These are phyloP conservation scores for Telenomus remus DNA, from an alignment of 1,140 invertebrate species.

Conservation along the genomic window DNA sequence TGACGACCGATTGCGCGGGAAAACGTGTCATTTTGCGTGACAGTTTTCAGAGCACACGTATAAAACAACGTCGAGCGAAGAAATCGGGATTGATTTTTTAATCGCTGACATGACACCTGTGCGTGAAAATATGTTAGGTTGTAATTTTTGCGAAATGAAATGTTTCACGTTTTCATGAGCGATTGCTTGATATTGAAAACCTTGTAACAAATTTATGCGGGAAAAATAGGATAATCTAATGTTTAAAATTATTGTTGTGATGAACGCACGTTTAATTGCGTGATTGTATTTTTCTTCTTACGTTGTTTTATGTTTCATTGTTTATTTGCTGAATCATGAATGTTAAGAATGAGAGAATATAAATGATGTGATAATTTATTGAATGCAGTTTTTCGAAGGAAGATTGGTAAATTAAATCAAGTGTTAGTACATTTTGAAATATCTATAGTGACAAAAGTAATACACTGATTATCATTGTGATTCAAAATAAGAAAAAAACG, in stretches of 20 bases:
- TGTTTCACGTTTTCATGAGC: slow-evolving; percentile 8
- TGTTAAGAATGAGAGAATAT: too few relatives aligned
- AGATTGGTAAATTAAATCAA: too few relatives aligned
- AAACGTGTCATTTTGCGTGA: slow-evolving; percentile 20
- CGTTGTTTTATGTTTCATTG: not conserved
- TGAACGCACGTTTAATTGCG: slow-evolving; percentile 9
- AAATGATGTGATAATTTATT: too few relatives aligned
- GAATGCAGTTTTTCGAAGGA: too few relatives aligned
- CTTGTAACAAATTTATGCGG: slow-evolving; percentile 28
- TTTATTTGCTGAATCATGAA: not conserved
- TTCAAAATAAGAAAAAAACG: too few relatives aligned
- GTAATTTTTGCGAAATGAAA: slow-evolving; percentile 6
- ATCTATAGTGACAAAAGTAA: too few relatives aligned
- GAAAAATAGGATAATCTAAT: slow-evolving; percentile 19
- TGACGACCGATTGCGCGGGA: slow-evolving; percentile 8
- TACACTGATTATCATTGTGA: too few relatives aligned
- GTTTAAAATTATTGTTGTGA: slow-evolving; percentile 8
- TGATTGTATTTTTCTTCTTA: slow-evolving; percentile 10
- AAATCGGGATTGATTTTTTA: slow-evolving; percentile 18
- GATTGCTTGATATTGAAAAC: slow-evolving; percentile 24
- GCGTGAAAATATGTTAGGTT: slow-evolving; percentile 38
- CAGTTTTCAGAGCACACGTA: slow-evolving; percentile 3
- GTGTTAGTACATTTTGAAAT: too few relatives aligned
- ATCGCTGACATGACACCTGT: not conserved
- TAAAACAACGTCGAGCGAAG: slow-evolving; percentile 18